Evolutionary conservation across 2,797 vertebrate genomes (phyloP).

Genomic region (Danio choprae): DNA sequence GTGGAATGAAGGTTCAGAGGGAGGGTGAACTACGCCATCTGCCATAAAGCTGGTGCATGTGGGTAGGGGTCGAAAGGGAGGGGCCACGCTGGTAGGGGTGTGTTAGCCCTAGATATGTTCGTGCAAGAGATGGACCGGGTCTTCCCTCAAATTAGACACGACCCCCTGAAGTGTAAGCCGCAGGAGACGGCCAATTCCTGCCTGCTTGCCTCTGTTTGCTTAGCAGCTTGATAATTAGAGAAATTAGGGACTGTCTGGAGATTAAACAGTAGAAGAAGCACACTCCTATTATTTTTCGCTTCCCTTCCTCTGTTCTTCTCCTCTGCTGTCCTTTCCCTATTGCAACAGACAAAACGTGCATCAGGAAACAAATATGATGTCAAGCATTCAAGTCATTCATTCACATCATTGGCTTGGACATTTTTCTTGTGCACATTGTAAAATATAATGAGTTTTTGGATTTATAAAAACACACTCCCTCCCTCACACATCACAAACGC

Average conservation of each 20-base stretch:
- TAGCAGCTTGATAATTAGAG: conserved; percentile 52
- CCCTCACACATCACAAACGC: conserved; percentile 29
- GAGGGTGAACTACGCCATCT: conserved; percentile 60
- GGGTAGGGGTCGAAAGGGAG: conserved; percentile 45
- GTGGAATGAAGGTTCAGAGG: conserved; percentile 44
- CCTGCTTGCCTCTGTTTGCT: conserved; percentile 37
- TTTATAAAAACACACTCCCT: conserved; percentile 15
- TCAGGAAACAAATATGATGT: conserved; percentile 20
- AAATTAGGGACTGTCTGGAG: conserved; percentile 51
- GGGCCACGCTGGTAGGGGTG: conserved; percentile 20
- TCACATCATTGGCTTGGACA: conserved; percentile 20
- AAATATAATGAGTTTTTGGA: neutral
- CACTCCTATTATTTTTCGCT: conserved; percentile 44
- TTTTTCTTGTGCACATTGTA: conserved; percentile 11
- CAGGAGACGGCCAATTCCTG: conserved; percentile 49
- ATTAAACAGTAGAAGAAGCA: conserved; percentile 42
- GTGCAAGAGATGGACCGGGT: conserved; percentile 48
- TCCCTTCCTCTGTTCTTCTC: conserved; percentile 37
- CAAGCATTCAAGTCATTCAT: conserved; percentile 8
- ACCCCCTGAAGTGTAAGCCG: conserved; percentile 46
- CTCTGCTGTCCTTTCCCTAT: neutral
- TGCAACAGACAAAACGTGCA: conserved; percentile 24
- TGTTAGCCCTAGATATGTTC: conserved; percentile 55
- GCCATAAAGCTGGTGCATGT: conserved; percentile 50
- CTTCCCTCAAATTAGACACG: conserved; percentile 55